phyloP scores from a whole-genome alignment of 2,888 invertebrate genomes.

The Drosophila kokeensis region DNA sequence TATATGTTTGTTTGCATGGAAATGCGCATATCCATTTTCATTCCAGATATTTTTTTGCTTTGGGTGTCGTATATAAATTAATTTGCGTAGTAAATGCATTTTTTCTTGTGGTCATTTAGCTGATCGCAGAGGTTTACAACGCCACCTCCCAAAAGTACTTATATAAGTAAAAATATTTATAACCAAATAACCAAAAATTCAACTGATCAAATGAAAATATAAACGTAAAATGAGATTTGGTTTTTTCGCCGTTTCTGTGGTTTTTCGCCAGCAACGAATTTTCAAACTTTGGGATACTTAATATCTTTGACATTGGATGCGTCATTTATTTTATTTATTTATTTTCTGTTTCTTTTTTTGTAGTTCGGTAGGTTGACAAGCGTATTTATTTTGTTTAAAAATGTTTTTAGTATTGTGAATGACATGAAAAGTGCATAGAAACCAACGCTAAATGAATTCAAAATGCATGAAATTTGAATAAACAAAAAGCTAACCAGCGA shows the following conservation, averaged over 20 bases:
- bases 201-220: constrained; percentile 36
- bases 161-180: not conserved
- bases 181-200: constrained; percentile 49
- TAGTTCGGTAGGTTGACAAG: constrained; percentile 7
- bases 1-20: constrained; percentile 37
- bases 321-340: constrained; percentile 8
- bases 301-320: constrained; percentile 15
- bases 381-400: constrained; percentile 66
- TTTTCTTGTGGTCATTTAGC: constrained; percentile 62
- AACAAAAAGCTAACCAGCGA: constrained; percentile 31
- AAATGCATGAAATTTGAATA: constrained; percentile 29
- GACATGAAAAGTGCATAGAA: constrained; percentile 39
- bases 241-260: constrained; percentile 26
- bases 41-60: constrained; percentile 29
- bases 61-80: constrained; percentile 47
- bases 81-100: constrained; percentile 41
- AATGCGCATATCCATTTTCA: constrained; percentile 53
- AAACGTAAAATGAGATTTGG: constrained; percentile 9
- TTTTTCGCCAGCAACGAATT: constrained; percentile 57
- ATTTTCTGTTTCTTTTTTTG: constrained; percentile 16
- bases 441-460: constrained; percentile 23
- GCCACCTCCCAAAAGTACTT: not conserved
- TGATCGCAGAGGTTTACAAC: constrained; percentile 51
- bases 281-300: constrained; percentile 46
- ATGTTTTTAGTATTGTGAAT: constrained; percentile 37